These are phyloP conservation scores for Himalopsyche anomala DNA, from an alignment of 2,888 invertebrate genomes.

Conservation along the genomic window DNA sequence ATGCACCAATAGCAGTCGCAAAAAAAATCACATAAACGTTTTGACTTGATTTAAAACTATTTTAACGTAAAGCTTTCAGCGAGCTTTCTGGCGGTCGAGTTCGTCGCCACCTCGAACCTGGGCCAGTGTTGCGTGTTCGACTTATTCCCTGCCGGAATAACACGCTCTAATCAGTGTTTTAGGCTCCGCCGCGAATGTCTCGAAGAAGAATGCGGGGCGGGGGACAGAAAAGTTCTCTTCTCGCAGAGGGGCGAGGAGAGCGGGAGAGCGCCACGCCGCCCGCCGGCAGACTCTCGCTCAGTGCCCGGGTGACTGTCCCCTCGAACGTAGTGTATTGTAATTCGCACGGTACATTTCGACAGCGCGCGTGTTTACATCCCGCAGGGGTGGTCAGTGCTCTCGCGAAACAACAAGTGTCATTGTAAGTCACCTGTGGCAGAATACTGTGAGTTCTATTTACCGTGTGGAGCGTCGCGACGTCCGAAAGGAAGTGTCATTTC, in stretches of 20 bases:
- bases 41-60: background rate
- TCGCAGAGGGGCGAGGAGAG: slow-evolving; percentile 68
- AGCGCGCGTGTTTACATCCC: slow-evolving; percentile 56
- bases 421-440: slow-evolving; percentile 23
- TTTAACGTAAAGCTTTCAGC: background rate
- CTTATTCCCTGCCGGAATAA: slow-evolving; percentile 55
- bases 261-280: slow-evolving; percentile 43
- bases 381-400: slow-evolving; percentile 33
- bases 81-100: slow-evolving; percentile 51
- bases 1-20: too few relatives aligned
- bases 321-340: slow-evolving; percentile 50
- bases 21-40: background rate
- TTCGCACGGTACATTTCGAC: slow-evolving; percentile 37
- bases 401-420: slow-evolving; percentile 38
- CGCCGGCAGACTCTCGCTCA: slow-evolving; percentile 50
- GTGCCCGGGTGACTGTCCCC: slow-evolving; percentile 64
- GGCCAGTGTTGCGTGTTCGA: slow-evolving; percentile 52
- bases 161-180: slow-evolving; percentile 62
- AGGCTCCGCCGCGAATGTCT: slow-evolving; percentile 47
- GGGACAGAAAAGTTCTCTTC: slow-evolving; percentile 69
- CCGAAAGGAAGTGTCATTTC: slow-evolving; percentile 37
- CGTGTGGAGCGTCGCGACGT: slow-evolving; percentile 40
- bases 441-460: slow-evolving; percentile 17
- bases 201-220: slow-evolving; percentile 69
- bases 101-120: slow-evolving; percentile 45